Evolutionary conservation across 2,113 vertebrate genomes (phyloP).

Genomic region (Thinocorus orbignyianus): DNA sequence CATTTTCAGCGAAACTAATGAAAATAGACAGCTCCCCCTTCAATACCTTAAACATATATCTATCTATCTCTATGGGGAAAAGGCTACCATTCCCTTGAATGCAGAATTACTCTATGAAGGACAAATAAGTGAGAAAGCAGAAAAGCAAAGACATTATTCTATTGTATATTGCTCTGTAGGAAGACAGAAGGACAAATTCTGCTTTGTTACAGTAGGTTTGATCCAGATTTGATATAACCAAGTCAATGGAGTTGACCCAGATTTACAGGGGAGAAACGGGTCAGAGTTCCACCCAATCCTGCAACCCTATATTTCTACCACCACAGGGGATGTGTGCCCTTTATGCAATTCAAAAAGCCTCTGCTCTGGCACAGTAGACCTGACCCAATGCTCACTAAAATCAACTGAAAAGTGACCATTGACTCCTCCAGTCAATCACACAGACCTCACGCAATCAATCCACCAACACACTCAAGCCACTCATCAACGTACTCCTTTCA

Average conservation of each 20-base stretch:
- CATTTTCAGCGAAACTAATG: not conserved
- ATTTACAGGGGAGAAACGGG: not conserved
- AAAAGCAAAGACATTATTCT: not conserved
- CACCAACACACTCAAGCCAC: not conserved
- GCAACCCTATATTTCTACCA: not conserved
- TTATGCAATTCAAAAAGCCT: not conserved
- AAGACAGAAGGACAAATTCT: not conserved
- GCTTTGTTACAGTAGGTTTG: not conserved
- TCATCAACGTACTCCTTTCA: not conserved
- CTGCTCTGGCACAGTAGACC: not conserved
- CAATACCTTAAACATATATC: not conserved
- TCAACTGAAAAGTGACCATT: not conserved
- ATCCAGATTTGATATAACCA: not conserved
- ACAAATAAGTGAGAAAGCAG: not conserved
- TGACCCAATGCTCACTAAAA: not conserved
- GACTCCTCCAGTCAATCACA: not conserved
- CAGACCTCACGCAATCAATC: not conserved
- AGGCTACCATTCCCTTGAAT: not conserved
- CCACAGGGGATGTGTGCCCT: not conserved
- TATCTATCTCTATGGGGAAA: not conserved
- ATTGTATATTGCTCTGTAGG: not conserved
- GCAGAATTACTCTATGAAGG: not conserved
- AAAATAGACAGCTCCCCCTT: not conserved
- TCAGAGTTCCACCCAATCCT: not conserved
- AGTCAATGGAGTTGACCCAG: not conserved